Evolutionary conservation across 2,888 invertebrate genomes (phyloP), one percentile per base, ranked within the genome.

Genomic region (Nasonovia ribisnigri): DNA sequence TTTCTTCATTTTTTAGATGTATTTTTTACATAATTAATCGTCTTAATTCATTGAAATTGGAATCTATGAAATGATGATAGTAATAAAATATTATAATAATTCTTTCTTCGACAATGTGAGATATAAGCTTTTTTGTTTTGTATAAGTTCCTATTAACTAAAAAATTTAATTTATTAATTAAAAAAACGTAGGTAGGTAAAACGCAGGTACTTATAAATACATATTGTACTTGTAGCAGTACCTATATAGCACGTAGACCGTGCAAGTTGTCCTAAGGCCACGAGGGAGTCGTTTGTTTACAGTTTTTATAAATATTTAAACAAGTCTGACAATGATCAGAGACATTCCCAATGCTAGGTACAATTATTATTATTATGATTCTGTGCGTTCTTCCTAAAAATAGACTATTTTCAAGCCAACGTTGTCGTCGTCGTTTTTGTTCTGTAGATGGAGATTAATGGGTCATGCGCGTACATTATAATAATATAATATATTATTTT

Each of bases 391-490:
- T 91, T 20, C 13, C 91, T 84, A 84, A 91, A 91, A 84, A 91
- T 91, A 91, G 51, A 91, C 24, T 48, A 42, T 84, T 88, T 91
- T 48, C 84, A 84, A 77, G 84, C 77, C 51, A 36, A 84, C 42
- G 3, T 24, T 20, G 77, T 24, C 36, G 77, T 36, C 77, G 77
- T 77, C 36, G 57, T 57, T 54, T 24, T 67, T 46, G 77, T 46
- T 20, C 77, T 77, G 36, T 54, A 88, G 91, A 91, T 48, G 8
- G 48, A 51, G 13, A 84, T 91, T 91, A 91, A 91, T 67, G 67
- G 54, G 91, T 84, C 29, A 54, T 29, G 13, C 11, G 36, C 36
- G 20, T 77, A 20, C 77, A 36, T 54, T 20, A 29, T 29, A 60
- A 36, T 54, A 54, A 29, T 29, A 60, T 29, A 29, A 42, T 16